These are phyloP conservation scores for Vanessa atalanta DNA, from an alignment of 1,140 invertebrate genomes.

Conservation along the genomic window DNA sequence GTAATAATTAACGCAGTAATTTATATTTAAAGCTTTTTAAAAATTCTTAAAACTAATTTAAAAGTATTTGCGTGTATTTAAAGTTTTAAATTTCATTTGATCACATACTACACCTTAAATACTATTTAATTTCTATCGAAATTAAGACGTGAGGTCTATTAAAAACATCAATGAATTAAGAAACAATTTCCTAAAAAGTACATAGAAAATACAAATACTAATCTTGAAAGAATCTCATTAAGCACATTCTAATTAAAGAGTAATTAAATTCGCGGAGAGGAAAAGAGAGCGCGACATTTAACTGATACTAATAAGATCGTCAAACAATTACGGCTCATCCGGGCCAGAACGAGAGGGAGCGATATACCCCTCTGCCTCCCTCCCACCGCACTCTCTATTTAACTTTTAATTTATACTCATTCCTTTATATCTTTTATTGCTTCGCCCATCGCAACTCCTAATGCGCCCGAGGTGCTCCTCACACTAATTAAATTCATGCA, in stretches of 20 bases:
- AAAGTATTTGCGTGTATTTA: too few relatives aligned
- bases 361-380: slow-evolving; percentile 47
- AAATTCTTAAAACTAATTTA: too few relatives aligned
- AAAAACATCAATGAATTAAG: neutral
- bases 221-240: slow-evolving; percentile 71
- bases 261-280: slow-evolving; percentile 78
- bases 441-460: slow-evolving; percentile 79
- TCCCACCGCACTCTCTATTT: slow-evolving; percentile 70
- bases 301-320: slow-evolving; percentile 81
- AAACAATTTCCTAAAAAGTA: slow-evolving; percentile 12
- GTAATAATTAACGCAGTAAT: too few relatives aligned
- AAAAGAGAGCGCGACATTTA: slow-evolving; percentile 78
- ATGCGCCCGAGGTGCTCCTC: slow-evolving; percentile 78
- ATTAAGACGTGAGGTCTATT: too few relatives aligned
- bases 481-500: slow-evolving; percentile 81
- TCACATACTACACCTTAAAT: too few relatives aligned
- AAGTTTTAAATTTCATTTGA: too few relatives aligned
- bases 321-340: slow-evolving; percentile 78
- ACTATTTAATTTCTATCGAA: too few relatives aligned
- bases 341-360: slow-evolving; percentile 47
- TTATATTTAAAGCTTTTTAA: too few relatives aligned
- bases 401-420: slow-evolving; percentile 82
- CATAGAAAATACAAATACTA: slow-evolving; percentile 48
- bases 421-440: slow-evolving; percentile 82
- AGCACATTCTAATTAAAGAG: slow-evolving; percentile 72